phyloP scores from a whole-genome alignment of 2,888 invertebrate species.

The Slavum lentiscoides region DNA sequence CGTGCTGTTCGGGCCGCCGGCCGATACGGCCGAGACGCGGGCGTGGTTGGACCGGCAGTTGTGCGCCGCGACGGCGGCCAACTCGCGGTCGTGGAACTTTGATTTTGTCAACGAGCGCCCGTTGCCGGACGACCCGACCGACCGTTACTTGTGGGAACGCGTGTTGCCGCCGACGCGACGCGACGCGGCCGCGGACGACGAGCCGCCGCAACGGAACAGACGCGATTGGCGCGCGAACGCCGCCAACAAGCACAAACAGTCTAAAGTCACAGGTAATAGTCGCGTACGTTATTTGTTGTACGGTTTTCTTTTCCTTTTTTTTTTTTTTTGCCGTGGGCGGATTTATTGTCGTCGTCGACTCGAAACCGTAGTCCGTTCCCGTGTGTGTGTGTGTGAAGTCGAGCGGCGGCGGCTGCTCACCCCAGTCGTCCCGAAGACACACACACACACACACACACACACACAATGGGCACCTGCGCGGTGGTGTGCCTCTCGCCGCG shows the following conservation, averaged over 20 bases:
- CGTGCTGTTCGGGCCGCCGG: conserved; percentile 46
- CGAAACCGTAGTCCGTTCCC: no score
- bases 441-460: no score
- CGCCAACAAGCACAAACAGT: conserved; percentile 13
- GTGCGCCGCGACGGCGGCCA: background rate
- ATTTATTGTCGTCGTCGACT: background rate
- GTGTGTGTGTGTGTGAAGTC: no score
- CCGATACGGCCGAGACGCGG: conserved; percentile 36
- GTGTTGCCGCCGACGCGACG: background rate
- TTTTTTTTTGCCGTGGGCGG: conserved; percentile 36
- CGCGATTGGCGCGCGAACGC: background rate
- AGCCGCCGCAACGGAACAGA: background rate
- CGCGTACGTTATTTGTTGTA: background rate
- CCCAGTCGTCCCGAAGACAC: conserved; percentile 2
- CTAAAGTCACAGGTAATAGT: conserved; percentile 42
- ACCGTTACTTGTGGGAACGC: conserved; percentile 49
- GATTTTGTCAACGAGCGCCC: conserved; percentile 43
- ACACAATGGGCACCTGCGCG: conserved; percentile 47
- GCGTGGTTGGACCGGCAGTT: conserved; percentile 38
- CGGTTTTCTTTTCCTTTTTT: background rate
- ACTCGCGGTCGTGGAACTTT: conserved; percentile 34
- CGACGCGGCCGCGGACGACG: no score
- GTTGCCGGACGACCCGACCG: conserved; percentile 31
- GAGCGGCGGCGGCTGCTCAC: background rate
- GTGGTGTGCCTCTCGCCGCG: background rate